Evolutionary conservation across 2,888 invertebrate genomes (phyloP).

Genomic region (Sarcophaga variegata): DNA sequence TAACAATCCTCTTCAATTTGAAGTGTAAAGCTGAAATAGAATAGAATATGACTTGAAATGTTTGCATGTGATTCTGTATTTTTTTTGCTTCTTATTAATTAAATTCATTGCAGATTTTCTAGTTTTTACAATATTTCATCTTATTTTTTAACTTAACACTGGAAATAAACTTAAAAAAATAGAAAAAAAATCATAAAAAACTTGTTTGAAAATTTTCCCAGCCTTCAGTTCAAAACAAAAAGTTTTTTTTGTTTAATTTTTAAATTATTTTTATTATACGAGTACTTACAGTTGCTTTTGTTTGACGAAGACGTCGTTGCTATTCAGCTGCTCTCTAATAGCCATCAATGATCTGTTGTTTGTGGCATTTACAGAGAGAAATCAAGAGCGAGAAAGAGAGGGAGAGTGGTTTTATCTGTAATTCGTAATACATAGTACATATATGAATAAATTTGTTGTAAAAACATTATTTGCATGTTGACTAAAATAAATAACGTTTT

Average conservation of each 20-base stretch:
- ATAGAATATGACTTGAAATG: not conserved
- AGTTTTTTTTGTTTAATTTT: conserved; percentile 53
- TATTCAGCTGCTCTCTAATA: conserved; percentile 24
- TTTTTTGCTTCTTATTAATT: too few relatives aligned
- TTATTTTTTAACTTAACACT: not conserved
- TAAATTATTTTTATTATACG: conserved; percentile 47
- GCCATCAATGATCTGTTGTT: not conserved
- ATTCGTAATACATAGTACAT: conserved; percentile 38
- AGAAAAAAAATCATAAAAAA: conserved; percentile 70
- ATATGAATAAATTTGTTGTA: conserved; percentile 49
- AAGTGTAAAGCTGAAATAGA: not conserved
- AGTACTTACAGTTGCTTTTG: conserved; percentile 28
- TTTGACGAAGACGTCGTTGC: not conserved
- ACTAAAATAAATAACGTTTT: conserved; percentile 57
- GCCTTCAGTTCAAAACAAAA: conserved; percentile 74
- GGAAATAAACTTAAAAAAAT: not conserved
- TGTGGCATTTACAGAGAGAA: conserved; percentile 16
- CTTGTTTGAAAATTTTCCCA: conserved; percentile 78
- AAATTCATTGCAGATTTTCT: not conserved
- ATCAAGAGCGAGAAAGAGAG: not conserved
- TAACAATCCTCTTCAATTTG: too few relatives aligned
- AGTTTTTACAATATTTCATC: not conserved
- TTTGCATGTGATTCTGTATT: too few relatives aligned
- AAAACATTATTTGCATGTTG: conserved; percentile 65
- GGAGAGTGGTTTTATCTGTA: conserved; percentile 12